A percentile compares a stretch with the other conserved stretches of the same genome.
Evolutionary conservation across 64 coral and sea anemone genomes (phyloP).

Genomic region (Actinia tenebrosa): DNA sequence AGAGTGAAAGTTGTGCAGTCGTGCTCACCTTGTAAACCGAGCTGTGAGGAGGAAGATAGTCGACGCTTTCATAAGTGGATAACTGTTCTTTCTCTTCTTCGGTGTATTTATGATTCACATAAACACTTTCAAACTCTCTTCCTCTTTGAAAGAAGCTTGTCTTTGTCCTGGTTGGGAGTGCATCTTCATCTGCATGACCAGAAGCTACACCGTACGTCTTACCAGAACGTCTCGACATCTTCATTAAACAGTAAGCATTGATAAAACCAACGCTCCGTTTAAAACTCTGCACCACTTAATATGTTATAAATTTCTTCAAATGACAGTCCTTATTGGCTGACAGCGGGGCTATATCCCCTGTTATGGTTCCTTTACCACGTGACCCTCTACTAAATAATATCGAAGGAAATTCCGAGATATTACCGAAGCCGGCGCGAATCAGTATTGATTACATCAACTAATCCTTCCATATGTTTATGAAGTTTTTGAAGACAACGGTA

Average conservation of each 20-base stretch:
- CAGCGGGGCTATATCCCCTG: not conserved
- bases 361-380: not conserved
- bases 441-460: not conserved
- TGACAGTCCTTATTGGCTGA: not conserved
- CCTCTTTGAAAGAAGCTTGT: constrained; percentile 96
- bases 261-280: not conserved
- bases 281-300: not conserved
- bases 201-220: constrained; percentile 84
- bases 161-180: constrained; percentile 51
- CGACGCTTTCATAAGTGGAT: constrained; percentile 90
- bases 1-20: not conserved
- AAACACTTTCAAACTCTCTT: constrained; percentile 93
- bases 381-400: not conserved
- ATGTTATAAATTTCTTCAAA: not conserved
- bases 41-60: constrained; percentile 94
- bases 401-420: not conserved
- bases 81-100: constrained; percentile 89
- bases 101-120: constrained; percentile 95
- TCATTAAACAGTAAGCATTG: not conserved
- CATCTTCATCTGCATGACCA: constrained; percentile 85
- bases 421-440: not conserved
- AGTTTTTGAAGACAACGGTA: not conserved
- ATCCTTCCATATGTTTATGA: not conserved
- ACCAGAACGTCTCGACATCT: constrained; percentile 46
- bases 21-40: constrained; percentile 85